A percentile compares a stretch with the other conserved stretches of the same genome.
Evolutionary conservation across 2,113 vertebrate genomes (phyloP).

Genomic region (Anas platyrhynchos): DNA sequence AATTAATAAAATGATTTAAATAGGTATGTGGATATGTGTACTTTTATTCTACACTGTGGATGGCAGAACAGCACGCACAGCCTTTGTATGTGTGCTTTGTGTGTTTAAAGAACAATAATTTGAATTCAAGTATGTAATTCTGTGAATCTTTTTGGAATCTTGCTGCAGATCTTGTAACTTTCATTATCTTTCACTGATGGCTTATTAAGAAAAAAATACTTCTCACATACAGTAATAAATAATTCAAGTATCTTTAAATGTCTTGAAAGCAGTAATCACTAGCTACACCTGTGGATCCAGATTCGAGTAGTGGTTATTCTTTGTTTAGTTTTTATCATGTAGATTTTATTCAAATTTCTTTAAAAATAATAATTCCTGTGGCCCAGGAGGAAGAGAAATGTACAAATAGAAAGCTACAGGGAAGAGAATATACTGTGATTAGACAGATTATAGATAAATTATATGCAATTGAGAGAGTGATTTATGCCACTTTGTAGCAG

Average conservation of each 20-base stretch:
- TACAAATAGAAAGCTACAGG: not conserved
- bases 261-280: not conserved
- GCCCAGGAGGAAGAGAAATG: not conserved
- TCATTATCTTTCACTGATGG: not conserved
- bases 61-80: not conserved
- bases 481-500: not conserved
- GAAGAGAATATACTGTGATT: not conserved
- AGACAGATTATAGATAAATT: not conserved
- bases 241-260: not conserved
- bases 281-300: not conserved
- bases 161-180: not conserved
- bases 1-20: not conserved
- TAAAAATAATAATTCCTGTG: not conserved
- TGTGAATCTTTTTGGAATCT: not conserved
- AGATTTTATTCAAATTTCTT: not conserved
- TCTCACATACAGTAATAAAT: not conserved
- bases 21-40: not conserved
- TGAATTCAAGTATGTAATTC: not conserved
- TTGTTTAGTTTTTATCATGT: not conserved
- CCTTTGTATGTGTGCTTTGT: not conserved
- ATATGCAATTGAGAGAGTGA: not conserved
- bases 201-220: not conserved
- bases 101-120: not conserved
- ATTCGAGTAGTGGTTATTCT: not conserved
- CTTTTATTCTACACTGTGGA: not conserved